phyloP scores from a whole-genome alignment of 2,797 vertebrate species.

The Propithecus deckenii region DNA sequence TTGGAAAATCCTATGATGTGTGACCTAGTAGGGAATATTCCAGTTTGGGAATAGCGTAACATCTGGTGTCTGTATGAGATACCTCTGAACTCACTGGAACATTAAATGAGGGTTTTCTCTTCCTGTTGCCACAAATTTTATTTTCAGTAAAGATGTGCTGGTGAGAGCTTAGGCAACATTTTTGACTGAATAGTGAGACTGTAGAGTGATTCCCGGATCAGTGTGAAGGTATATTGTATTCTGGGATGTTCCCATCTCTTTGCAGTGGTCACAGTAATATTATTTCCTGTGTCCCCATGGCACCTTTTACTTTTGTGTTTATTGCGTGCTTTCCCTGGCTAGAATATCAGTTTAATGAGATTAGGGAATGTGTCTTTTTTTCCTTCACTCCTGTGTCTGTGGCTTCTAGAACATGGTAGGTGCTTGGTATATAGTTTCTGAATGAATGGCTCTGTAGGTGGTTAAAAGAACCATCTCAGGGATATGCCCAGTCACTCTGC shows the following conservation, averaged over 20 bases:
- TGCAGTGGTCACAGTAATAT: background rate
- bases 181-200: background rate
- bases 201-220: background rate
- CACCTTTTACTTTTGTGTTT: background rate
- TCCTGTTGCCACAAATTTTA: background rate
- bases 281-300: background rate
- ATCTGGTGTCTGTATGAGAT: background rate
- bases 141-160: background rate
- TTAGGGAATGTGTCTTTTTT: background rate
- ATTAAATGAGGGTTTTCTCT: background rate
- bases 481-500: rapidly evolving
- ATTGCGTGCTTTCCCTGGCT: background rate
- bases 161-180: background rate
- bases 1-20: background rate
- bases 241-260: background rate
- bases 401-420: background rate
- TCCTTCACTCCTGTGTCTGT: background rate
- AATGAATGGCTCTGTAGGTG: background rate
- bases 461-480: background rate
- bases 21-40: background rate
- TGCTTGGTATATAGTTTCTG: background rate
- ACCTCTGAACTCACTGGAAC: background rate
- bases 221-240: background rate
- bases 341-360: background rate
- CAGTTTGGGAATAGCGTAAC: background rate